Conservation (phyloP, 2,888 invertebrate species). For the Laothoe populi region DNA sequence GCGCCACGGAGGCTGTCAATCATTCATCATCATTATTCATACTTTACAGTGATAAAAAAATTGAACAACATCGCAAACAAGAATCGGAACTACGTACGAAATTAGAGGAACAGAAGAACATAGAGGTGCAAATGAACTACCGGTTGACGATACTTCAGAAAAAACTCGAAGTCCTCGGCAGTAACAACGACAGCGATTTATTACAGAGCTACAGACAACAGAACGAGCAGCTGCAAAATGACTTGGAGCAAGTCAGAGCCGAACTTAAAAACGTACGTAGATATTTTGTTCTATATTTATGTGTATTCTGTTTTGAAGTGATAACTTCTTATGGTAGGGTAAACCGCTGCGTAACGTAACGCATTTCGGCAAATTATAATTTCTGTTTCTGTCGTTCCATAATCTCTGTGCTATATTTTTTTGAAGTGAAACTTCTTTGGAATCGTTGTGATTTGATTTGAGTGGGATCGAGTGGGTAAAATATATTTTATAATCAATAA, state of each 20-base stretch:
- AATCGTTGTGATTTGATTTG: too few relatives aligned
- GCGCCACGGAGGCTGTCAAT: too few relatives aligned
- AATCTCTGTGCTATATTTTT: too few relatives aligned
- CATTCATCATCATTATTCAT: too few relatives aligned
- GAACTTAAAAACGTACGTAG: slow-evolving; percentile 68
- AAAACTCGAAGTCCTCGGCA: slow-evolving; percentile 64
- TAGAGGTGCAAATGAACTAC: slow-evolving; percentile 73
- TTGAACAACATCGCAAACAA: slow-evolving; percentile 72
- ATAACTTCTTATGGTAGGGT: too few relatives aligned
- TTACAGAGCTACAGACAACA: slow-evolving; percentile 65
- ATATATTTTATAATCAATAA: too few relatives aligned
- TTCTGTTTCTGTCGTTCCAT: too few relatives aligned
- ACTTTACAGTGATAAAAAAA: slow-evolving; percentile 63
- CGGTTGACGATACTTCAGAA: slow-evolving; percentile 70
- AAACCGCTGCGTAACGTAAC: too few relatives aligned
- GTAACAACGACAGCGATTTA: slow-evolving; percentile 60
- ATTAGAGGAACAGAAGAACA: slow-evolving; percentile 70
- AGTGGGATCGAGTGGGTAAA: too few relatives aligned
- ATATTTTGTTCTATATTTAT: neutral
- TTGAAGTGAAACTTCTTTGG: too few relatives aligned
- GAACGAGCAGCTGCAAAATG: slow-evolving; percentile 64
- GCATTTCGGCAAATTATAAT: too few relatives aligned
- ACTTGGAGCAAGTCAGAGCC: slow-evolving; percentile 62
- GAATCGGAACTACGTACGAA: slow-evolving; percentile 67
- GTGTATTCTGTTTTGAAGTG: too few relatives aligned